Base-by-base conservation (phyloP, 2,113 vertebrate species). In the Tyrannus savana region DNA sequence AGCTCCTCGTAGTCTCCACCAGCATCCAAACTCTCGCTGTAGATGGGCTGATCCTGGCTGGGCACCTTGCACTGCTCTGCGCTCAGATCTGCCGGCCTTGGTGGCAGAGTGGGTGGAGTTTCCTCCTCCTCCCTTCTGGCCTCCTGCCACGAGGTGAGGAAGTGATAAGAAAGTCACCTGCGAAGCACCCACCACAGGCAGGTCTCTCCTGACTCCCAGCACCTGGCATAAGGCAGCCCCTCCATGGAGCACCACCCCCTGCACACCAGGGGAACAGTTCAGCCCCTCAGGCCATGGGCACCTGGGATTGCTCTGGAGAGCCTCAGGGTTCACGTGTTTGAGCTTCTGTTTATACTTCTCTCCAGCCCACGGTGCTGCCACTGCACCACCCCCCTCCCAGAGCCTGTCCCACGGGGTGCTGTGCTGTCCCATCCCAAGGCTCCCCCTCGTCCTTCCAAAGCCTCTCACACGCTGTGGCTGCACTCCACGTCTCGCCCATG, bases 1-100 rank as follows among this genome's bases (percentile, higher is more conserved):
- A 99, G 76, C 18, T 98, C 98, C 66, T 99, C 98, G 17, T 99
- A 99, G 19, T 98, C 98, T 62, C 84, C 98, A 30, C 41, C 16
- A 1, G 22, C 47, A 6, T 96, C 97, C 9, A 89, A 5, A 46
- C 58, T 96, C 22, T 91, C n/a, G 4, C 27, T 27, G 52, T 67
- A 84, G 6, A 95, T 95, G 2, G 97, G 97, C 37, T 97, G 84
- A 52, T 93, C 95, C 30, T 83, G 84, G 19, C 89, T 84, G 10
- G 89, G 88, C 25, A 95, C 73, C 5, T 96, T 87, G 93, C 97
- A 33, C 19, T 46, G 30, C n/a, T 64, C 96, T 19, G 79, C 42
- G 0, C 35, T 64, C 85, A 95, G 63, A 85, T 96, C 95, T 42
- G 71, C 91, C 10, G 97, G 93, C 55, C 96, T 96, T 13, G 86